Conservation (phyloP, 2,797 vertebrate genomes). For the Enteromius mattozi region DNA sequence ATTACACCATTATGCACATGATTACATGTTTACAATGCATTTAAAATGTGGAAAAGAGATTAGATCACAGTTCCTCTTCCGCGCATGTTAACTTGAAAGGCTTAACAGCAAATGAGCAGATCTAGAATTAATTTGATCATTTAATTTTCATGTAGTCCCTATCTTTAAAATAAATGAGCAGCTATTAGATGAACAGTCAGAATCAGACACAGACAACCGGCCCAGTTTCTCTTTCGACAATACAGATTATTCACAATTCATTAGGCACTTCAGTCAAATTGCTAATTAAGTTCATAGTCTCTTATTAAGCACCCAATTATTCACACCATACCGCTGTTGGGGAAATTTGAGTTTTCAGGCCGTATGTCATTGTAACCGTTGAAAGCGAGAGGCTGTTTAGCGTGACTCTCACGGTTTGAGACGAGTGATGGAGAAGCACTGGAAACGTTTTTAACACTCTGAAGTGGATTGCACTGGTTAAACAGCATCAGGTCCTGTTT, state of each 20-base stretch:
- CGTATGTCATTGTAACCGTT: slow-evolving; percentile 21
- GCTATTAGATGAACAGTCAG: slow-evolving; percentile 21
- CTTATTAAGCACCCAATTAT: slow-evolving; percentile 40
- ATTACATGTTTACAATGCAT: slow-evolving; percentile 57
- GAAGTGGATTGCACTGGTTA: slow-evolving; percentile 15
- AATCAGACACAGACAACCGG: not conserved
- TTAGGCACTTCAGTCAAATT: slow-evolving; percentile 30
- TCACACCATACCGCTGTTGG: not conserved
- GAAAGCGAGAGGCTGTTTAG: slow-evolving; percentile 39
- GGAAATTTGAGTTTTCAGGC: slow-evolving; percentile 36
- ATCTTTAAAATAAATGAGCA: slow-evolving; percentile 27
- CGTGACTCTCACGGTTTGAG: slow-evolving; percentile 22
- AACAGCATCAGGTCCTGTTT: not conserved
- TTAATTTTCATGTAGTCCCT: not conserved
- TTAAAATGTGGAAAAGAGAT: slow-evolving; percentile 42
- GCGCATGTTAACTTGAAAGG: slow-evolving; percentile 5
- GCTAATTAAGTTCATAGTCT: slow-evolving; percentile 41
- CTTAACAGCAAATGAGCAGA: slow-evolving; percentile 25
- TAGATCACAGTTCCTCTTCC: slow-evolving; percentile 40
- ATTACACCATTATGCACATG: slow-evolving; percentile 64
- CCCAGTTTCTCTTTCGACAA: not conserved
- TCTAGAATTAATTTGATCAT: slow-evolving; percentile 30
- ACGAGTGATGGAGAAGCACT: slow-evolving; percentile 19
- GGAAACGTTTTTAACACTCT: not conserved
- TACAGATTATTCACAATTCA: slow-evolving; percentile 31